phyloP scores from a whole-genome alignment of 2,797 vertebrate genomes.

The Microctenopoma stevenorrisi region DNA sequence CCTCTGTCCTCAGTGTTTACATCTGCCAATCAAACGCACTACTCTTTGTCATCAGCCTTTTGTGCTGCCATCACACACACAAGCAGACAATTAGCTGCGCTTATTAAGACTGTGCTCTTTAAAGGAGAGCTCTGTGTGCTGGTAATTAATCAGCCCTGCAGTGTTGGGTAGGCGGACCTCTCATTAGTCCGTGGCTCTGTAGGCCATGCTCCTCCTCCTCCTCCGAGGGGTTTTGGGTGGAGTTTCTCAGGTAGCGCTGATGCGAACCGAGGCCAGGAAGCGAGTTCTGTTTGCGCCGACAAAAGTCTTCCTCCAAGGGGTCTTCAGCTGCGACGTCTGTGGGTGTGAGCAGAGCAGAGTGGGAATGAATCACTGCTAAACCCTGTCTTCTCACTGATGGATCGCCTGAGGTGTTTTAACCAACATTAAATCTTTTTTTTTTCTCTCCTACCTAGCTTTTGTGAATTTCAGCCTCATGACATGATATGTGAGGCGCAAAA shows the following conservation, averaged over 20 bases:
- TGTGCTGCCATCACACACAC: constrained; percentile 71
- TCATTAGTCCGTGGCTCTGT: constrained; percentile 71
- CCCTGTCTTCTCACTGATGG: constrained; percentile 30
- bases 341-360: constrained; percentile 50
- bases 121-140: constrained; percentile 50
- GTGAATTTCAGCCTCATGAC: constrained; percentile 59
- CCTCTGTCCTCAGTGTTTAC: constrained; percentile 68
- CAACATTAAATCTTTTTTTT: constrained; percentile 38
- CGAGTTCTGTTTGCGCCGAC: constrained; percentile 85
- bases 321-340: constrained; percentile 86
- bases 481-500: constrained; percentile 44
- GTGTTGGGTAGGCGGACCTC: constrained; percentile 84
- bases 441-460: constrained; percentile 9
- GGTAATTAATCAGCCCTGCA: constrained; percentile 67
- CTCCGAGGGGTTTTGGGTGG: constrained; percentile 81
- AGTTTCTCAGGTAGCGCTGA: constrained; percentile 81
- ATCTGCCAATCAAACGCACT: constrained; percentile 66
- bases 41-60: constrained; percentile 51
- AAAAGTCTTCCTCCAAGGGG: constrained; percentile 86
- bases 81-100: constrained; percentile 71
- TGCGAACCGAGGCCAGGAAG: constrained; percentile 79
- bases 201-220: constrained; percentile 85
- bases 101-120: constrained; percentile 66
- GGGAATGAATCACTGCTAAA: constrained; percentile 65
- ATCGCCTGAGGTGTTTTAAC: constrained; percentile 59